Percentiles rank a stretch among this genome's conserved stretches.
These are phyloP conservation scores for Pseudorasbora parva DNA, from an alignment of 2,113 vertebrate species.

Conservation along the genomic window DNA sequence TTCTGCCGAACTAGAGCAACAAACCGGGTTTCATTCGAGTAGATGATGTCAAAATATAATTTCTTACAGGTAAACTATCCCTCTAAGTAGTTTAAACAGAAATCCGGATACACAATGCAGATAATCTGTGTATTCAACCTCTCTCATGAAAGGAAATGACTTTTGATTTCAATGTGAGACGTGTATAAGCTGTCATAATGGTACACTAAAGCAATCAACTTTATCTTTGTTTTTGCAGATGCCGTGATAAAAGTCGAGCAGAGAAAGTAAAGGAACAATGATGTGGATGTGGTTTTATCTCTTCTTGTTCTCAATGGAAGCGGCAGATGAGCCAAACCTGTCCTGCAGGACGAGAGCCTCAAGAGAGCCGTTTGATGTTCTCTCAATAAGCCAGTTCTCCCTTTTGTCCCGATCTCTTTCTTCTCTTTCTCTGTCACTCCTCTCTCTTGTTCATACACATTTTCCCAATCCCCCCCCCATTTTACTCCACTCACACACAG, in stretches of 20 bases:
- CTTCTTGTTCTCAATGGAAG: constrained; percentile 30
- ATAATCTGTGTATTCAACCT: neutral
- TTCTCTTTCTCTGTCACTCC: constrained; percentile 32
- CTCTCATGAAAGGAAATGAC: constrained; percentile 20
- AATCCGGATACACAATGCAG: neutral
- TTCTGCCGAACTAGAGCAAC: neutral
- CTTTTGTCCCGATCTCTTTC: constrained; percentile 52
- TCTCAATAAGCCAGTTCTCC: constrained; percentile 36
- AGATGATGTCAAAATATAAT: neutral
- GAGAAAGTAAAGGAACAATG: constrained; percentile 42
- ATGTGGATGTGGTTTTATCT: constrained; percentile 41
- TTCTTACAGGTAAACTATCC: neutral
- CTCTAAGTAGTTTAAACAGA: neutral
- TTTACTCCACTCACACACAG: neutral
- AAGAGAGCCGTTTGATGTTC: constrained; percentile 47
- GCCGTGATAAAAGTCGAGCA: neutral
- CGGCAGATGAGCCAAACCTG: constrained; percentile 58
- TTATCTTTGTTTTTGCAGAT: constrained; percentile 26
- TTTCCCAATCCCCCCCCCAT: neutral
- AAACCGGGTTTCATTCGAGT: neutral
- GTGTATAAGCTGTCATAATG: neutral
- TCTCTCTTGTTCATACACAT: constrained; percentile 17
- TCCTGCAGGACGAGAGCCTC: constrained; percentile 44
- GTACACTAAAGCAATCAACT: neutral
- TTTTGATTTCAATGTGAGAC: neutral